phyloP scores from a whole-genome alignment of 37 sponge, comb jelly and placozoan genomes.

The Beroe ovata region DNA sequence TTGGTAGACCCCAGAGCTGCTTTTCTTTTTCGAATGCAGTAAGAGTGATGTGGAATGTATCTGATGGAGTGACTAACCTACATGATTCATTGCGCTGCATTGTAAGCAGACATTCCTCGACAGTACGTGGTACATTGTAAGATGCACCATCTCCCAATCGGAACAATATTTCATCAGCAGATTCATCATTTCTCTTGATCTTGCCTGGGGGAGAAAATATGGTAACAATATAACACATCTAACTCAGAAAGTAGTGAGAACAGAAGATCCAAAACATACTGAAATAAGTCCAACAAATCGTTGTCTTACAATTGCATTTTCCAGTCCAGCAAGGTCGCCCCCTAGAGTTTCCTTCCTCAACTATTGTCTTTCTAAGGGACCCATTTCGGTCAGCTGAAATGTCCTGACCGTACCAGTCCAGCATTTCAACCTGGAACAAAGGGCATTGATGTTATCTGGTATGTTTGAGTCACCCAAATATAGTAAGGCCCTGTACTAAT shows the following conservation, averaged over 20 bases:
- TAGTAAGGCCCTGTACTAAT: too few relatives aligned
- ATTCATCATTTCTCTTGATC: background rate
- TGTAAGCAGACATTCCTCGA: background rate
- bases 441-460: too few relatives aligned
- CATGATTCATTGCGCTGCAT: background rate
- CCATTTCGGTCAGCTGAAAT: background rate
- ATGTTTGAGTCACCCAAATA: too few relatives aligned
- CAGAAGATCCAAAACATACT: too few relatives aligned
- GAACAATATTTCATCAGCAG: background rate
- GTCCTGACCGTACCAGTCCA: constrained; percentile 18
- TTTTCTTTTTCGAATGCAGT: constrained; percentile 5
- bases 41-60: background rate
- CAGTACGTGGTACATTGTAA: background rate
- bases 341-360: background rate
- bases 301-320: constrained; percentile 15
- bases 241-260: background rate
- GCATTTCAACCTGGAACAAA: constrained; percentile 12
- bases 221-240: background rate
- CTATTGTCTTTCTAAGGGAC: constrained; percentile 22
- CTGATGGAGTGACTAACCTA: background rate
- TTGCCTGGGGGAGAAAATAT: background rate
- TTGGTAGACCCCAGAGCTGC: background rate
- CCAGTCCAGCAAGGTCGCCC: constrained; percentile 27
- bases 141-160: constrained; percentile 34
- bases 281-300: too few relatives aligned